Conservation (phyloP, 2,888 invertebrate species). For the Dorcus hopei region DNA sequence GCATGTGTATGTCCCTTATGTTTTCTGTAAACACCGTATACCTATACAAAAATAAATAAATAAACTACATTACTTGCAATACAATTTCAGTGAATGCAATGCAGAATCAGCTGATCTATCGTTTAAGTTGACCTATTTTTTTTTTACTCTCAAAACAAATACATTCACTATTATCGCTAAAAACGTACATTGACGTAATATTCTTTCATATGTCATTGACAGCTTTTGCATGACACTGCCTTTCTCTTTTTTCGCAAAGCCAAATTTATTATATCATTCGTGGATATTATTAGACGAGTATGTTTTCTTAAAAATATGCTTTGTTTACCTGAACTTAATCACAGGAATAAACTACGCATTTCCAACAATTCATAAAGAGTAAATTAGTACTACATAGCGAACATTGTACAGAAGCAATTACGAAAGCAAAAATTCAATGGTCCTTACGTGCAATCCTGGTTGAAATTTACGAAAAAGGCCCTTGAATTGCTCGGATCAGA, state of each 20-base stretch:
- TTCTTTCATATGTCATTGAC: no score
- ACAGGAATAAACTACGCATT: slow-evolving; percentile 9
- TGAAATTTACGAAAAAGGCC: slow-evolving; percentile 93
- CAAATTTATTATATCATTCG: no score
- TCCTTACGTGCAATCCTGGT: slow-evolving; percentile 97
- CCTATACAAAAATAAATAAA: no score
- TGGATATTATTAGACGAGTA: no score
- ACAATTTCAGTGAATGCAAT: no score
- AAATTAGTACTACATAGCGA: slow-evolving; percentile 2
- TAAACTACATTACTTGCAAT: no score
- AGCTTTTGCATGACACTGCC: no score
- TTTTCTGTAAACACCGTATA: no score
- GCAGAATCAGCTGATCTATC: slow-evolving; percentile 10
- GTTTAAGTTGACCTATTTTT: slow-evolving; percentile 3
- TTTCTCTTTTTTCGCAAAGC: no score
- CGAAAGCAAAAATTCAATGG: background rate
- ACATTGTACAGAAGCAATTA: background rate
- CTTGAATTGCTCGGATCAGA: slow-evolving; percentile 73
- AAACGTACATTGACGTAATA: no score
- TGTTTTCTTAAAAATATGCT: background rate
- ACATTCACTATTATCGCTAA: background rate
- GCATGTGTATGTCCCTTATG: no score
- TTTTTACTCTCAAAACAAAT: background rate
- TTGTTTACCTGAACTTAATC: slow-evolving; percentile 13
- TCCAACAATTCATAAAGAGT: background rate